Evolutionary conservation across 2,797 vertebrate species (phyloP).

Genomic region (Somateria mollissima): DNA sequence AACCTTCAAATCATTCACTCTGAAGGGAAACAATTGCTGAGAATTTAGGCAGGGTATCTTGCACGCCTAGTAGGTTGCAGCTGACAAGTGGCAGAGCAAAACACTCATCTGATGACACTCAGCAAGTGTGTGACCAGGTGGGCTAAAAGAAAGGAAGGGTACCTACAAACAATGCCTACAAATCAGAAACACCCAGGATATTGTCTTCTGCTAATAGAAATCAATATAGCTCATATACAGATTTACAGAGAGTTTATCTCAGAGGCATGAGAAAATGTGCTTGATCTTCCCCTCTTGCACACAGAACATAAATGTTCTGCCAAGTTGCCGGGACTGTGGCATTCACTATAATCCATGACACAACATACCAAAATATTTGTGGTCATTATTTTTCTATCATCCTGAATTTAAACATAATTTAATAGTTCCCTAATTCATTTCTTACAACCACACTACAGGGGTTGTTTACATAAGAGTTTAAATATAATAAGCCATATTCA

Average conservation of each 20-base stretch:
- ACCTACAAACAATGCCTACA: not conserved
- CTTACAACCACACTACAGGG: not conserved
- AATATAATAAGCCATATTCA: not conserved
- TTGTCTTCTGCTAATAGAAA: not conserved
- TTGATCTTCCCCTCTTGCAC: not conserved
- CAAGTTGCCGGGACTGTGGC: not conserved
- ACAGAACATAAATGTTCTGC: not conserved
- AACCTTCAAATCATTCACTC: constrained; percentile 57
- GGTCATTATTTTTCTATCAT: not conserved
- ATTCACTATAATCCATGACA: not conserved
- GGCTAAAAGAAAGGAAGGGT: not conserved
- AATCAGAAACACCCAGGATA: not conserved
- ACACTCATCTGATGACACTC: not conserved
- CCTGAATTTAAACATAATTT: not conserved
- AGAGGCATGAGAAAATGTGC: not conserved
- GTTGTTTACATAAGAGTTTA: not conserved
- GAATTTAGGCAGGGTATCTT: constrained; percentile 1
- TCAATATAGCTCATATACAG: fast-evolving
- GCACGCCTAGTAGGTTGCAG: not conserved
- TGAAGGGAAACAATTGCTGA: constrained; percentile 37
- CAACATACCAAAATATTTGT: not conserved
- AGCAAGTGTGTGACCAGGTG: not conserved
- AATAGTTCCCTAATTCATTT: not conserved
- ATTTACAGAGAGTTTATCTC: not conserved
- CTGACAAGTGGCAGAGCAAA: not conserved